Conservation (phyloP, 2,888 invertebrate genomes). For the Leptinotarsa rubiginosa region DNA sequence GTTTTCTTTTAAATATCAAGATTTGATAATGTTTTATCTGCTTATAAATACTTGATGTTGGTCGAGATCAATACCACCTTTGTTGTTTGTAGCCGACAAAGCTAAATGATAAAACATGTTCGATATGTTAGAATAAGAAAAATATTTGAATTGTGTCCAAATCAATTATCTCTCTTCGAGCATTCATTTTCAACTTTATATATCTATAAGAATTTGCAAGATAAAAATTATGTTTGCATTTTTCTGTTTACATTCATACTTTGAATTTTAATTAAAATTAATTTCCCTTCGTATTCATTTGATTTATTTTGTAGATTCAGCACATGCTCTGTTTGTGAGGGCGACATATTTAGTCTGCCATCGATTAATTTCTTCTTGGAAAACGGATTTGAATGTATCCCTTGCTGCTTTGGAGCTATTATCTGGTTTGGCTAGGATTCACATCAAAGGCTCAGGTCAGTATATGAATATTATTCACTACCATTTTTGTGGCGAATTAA, state of each 20-base stretch:
- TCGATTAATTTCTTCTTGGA: conserved; percentile 95
- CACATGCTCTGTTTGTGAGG: conserved; percentile 89
- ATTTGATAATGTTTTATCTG: too few species aligned
- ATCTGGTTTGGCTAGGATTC: conserved; percentile 89
- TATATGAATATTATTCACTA: not conserved
- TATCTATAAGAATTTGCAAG: not conserved
- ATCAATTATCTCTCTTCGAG: too few species aligned
- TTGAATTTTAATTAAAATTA: not conserved
- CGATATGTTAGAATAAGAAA: too few species aligned
- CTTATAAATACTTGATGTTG: too few species aligned
- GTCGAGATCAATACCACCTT: too few species aligned
- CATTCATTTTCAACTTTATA: too few species aligned
- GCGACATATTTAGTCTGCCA: conserved; percentile 95
- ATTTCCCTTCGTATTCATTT: not conserved
- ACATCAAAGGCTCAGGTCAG: conserved; percentile 88
- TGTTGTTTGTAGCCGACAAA: too few species aligned
- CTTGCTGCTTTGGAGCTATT: conserved; percentile 92
- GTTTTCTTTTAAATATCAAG: too few species aligned
- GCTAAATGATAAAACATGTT: too few species aligned
- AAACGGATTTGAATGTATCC: conserved; percentile 93
- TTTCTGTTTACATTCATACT: not conserved
- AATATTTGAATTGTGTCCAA: too few species aligned
- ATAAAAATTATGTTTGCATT: not conserved
- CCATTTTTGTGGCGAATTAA: not conserved
- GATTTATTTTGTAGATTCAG: conserved; percentile 75